Evolutionary conservation across 2,113 vertebrate species (phyloP).

Genomic region (Callaeas wilsoni): DNA sequence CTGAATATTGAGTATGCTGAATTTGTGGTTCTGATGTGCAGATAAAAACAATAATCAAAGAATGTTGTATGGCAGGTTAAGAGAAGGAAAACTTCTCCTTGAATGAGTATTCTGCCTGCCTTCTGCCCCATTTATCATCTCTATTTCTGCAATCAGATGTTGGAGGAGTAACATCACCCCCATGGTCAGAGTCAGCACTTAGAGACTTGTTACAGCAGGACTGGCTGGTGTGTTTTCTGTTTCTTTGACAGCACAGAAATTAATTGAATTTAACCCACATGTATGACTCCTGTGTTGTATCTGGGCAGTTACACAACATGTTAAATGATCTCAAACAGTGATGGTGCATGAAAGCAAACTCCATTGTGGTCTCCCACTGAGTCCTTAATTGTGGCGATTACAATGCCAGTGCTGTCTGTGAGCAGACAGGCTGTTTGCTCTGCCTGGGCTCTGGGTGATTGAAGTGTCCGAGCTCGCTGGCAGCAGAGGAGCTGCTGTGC

Average conservation of each 20-base stretch:
- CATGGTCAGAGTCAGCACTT: background rate
- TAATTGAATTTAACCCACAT: background rate
- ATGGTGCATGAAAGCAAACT: background rate
- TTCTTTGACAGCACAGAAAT: background rate
- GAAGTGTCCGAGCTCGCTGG: background rate
- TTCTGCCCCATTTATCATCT: background rate
- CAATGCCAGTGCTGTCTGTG: background rate
- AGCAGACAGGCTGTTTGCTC: background rate
- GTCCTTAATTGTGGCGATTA: background rate
- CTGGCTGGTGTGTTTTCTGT: background rate
- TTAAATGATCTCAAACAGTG: background rate
- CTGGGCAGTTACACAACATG: background rate
- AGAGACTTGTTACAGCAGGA: background rate
- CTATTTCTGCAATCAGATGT: background rate
- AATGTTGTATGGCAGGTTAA: background rate
- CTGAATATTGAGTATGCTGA: background rate
- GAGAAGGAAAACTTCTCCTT: background rate
- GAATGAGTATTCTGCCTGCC: background rate
- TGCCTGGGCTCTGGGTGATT: background rate
- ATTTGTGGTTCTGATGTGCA: background rate
- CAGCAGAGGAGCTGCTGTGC: background rate
- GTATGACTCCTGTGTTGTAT: background rate
- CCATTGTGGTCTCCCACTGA: background rate
- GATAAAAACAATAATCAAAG: background rate
- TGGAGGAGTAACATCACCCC: background rate